Conservation (phyloP, 30 jellyfish, hydroid and myxozoan species). For the Aurelia sp. region DNA sequence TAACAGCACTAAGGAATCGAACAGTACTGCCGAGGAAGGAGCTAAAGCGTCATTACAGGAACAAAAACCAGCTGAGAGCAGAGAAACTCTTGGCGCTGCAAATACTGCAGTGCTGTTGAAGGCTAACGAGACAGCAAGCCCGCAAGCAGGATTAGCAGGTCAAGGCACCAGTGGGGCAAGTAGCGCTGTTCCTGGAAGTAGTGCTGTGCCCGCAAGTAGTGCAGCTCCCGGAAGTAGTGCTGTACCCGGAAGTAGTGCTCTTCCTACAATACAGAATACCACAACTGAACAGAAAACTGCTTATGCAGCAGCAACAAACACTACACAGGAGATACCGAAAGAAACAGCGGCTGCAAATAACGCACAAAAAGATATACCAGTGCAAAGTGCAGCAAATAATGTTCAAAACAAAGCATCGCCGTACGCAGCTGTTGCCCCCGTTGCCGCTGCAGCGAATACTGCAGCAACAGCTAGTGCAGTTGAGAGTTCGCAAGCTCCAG, state of each 20-base stretch:
- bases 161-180: no score
- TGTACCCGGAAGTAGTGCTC: no score
- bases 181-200: no score
- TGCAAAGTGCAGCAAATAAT: neutral
- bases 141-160: neutral
- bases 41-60: neutral
- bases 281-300: no score
- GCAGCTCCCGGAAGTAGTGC: no score
- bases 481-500: neutral
- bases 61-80: slow-evolving; percentile 1
- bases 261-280: no score
- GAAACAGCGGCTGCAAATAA: neutral
- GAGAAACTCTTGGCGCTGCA: neutral
- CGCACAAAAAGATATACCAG: neutral
- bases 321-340: neutral
- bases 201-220: no score
- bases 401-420: no score
- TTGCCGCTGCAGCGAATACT: no score
- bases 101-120: neutral
- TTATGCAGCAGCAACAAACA: no score
- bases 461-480: neutral
- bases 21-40: neutral
- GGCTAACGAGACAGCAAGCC: neutral
- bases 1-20: neutral
- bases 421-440: neutral